Evolutionary conservation across 1,140 invertebrate genomes (phyloP).

Genomic region (Eurosta solidaginis): DNA sequence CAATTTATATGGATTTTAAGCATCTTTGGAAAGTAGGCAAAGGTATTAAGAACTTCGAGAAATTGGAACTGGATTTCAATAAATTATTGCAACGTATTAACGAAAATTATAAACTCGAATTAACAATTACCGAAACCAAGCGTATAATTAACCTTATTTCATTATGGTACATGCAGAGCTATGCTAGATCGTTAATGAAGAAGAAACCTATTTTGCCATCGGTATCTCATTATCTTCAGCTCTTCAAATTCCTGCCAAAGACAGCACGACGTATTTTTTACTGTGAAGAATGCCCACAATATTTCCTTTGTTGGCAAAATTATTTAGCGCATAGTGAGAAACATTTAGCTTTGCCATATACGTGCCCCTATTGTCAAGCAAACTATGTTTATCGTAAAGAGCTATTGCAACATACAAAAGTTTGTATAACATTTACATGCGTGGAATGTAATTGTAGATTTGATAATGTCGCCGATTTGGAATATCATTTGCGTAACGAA

Average conservation of each 20-base stretch:
- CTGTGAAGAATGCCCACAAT: constrained; percentile 32
- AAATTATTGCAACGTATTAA: constrained; percentile 37
- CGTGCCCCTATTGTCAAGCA: not conserved
- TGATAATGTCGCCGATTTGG: not conserved
- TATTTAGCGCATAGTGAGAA: constrained; percentile 28
- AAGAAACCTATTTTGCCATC: constrained; percentile 17
- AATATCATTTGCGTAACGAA: not conserved
- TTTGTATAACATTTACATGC: not conserved
- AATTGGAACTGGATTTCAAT: not conserved
- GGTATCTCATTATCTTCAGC: not conserved
- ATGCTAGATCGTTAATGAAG: constrained; percentile 26
- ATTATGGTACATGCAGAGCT: constrained; percentile 38
- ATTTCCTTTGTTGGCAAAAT: constrained; percentile 7
- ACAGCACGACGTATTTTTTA: constrained; percentile 27
- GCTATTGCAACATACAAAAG: not conserved
- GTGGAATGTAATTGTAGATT: not conserved
- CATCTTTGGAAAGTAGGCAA: constrained; percentile 21
- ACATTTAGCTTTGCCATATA: not conserved
- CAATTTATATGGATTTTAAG: constrained; percentile 26
- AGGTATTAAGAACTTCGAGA: not conserved
- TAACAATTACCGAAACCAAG: constrained; percentile 40
- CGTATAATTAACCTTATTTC: constrained; percentile 46
- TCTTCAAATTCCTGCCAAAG: constrained; percentile 44
- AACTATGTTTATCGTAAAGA: not conserved
- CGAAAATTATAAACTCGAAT: not conserved